Conservation (phyloP, 2,113 vertebrate species). For the Chloroceryle aenea region DNA sequence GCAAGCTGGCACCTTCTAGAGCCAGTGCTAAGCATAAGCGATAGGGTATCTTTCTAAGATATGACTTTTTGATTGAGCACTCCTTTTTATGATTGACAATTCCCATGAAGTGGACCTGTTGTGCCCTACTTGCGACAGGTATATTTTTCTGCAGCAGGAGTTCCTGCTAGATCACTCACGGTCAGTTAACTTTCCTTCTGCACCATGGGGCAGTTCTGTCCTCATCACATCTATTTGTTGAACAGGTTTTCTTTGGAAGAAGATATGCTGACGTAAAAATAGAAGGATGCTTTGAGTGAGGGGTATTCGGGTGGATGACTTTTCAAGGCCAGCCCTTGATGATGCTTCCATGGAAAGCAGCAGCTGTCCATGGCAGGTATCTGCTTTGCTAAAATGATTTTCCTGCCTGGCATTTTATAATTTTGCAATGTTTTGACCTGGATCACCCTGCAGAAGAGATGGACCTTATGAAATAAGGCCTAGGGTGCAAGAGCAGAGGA, state of each 20-base stretch:
- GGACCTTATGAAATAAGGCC: not conserved
- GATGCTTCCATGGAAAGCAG: not conserved
- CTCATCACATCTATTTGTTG: not conserved
- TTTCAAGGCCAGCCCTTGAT: not conserved
- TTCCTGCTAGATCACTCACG: not conserved
- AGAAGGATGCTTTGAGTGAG: not conserved
- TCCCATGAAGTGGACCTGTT: not conserved
- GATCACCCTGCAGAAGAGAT: not conserved
- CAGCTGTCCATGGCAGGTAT: not conserved
- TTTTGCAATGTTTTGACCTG: not conserved
- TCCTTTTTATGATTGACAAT: not conserved
- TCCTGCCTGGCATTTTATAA: not conserved
- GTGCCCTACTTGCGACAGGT: not conserved
- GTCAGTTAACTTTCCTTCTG: not conserved
- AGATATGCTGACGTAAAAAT: rapidly evolving
- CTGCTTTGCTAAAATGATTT: not conserved
- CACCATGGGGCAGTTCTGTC: not conserved
- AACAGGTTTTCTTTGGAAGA: not conserved
- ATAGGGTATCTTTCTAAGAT: not conserved
- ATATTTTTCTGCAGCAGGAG: not conserved
- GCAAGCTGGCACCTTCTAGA: not conserved
- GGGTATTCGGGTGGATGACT: not conserved
- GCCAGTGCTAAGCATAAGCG: not conserved
- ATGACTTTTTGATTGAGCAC: not conserved
- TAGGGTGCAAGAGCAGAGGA: not conserved